These are phyloP conservation scores for Monomorium pharaonis DNA, from an alignment of 1,140 invertebrate genomes.

Conservation along the genomic window DNA sequence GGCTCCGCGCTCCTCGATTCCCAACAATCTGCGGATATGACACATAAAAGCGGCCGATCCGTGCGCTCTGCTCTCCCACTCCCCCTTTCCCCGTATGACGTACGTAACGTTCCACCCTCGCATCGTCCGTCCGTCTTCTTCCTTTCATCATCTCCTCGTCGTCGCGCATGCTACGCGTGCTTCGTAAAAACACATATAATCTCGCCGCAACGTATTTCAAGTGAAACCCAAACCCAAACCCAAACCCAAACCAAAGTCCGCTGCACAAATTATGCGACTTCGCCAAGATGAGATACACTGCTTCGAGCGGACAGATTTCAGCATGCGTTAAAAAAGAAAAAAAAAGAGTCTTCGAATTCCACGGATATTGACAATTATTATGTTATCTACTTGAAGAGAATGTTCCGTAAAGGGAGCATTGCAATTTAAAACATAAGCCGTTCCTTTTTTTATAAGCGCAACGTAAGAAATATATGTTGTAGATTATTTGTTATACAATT, in stretches of 20 bases:
- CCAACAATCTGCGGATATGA: constrained; percentile 2
- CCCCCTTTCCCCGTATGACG: too few relatives aligned
- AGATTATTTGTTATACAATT: not conserved
- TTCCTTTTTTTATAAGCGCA: not conserved
- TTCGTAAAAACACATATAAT: not conserved
- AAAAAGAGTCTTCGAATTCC: not conserved
- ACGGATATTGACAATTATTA: not conserved
- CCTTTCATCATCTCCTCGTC: constrained; percentile 38
- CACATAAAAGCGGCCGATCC: constrained; percentile 39
- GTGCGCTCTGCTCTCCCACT: too few relatives aligned
- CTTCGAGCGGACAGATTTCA: not conserved
- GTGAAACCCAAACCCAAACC: not conserved
- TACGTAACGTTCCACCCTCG: not conserved
- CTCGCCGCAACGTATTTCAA: constrained; percentile 16
- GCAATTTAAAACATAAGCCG: not conserved
- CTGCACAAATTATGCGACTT: not conserved
- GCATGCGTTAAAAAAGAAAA: not conserved
- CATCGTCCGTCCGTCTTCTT: not conserved
- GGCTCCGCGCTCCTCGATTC: not conserved
- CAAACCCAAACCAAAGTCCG: too few relatives aligned
- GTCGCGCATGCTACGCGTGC: not conserved
- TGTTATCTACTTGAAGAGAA: not conserved
- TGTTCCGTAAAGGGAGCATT: not conserved
- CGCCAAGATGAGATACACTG: not conserved
- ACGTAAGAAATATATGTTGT: not conserved